These are phyloP conservation scores for Caerostris extrusa DNA, from an alignment of 1,140 invertebrate species.

Conservation along the genomic window DNA sequence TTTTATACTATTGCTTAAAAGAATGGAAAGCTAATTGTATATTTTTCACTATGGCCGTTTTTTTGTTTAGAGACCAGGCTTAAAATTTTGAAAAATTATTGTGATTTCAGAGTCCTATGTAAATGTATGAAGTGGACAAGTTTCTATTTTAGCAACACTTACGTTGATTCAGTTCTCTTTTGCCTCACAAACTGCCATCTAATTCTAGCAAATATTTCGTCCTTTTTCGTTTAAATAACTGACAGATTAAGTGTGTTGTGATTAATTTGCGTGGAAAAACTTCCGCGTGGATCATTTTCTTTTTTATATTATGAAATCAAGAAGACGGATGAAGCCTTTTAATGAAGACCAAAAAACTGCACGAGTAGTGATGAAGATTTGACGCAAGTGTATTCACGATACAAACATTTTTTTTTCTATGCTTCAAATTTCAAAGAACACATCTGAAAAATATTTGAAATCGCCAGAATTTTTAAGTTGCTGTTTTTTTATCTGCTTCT, in stretches of 20 bases:
- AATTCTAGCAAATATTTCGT: neutral
- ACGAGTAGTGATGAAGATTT: neutral
- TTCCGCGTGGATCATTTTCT: neutral
- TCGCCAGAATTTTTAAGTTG: too few species aligned
- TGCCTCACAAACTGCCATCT: neutral
- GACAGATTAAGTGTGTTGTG: constrained; percentile 8
- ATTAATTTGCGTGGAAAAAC: neutral
- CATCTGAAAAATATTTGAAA: too few species aligned
- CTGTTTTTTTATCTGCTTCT: too few species aligned
- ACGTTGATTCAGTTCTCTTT: neutral
- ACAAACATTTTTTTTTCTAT: too few species aligned
- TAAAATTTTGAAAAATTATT: too few species aligned
- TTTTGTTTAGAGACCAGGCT: too few species aligned
- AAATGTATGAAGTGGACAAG: neutral
- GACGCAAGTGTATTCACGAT: neutral
- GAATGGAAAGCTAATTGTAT: too few species aligned
- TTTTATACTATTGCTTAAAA: too few species aligned
- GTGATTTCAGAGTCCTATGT: neutral
- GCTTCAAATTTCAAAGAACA: too few species aligned
- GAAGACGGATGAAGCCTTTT: neutral
- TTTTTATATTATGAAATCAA: neutral
- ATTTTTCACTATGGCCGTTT: too few species aligned
- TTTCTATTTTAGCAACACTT: neutral
- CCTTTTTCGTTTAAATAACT: neutral
- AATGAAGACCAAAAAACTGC: neutral